Base-by-base conservation (phyloP, 2,113 vertebrate species). In the Trinectes maculatus region DNA sequence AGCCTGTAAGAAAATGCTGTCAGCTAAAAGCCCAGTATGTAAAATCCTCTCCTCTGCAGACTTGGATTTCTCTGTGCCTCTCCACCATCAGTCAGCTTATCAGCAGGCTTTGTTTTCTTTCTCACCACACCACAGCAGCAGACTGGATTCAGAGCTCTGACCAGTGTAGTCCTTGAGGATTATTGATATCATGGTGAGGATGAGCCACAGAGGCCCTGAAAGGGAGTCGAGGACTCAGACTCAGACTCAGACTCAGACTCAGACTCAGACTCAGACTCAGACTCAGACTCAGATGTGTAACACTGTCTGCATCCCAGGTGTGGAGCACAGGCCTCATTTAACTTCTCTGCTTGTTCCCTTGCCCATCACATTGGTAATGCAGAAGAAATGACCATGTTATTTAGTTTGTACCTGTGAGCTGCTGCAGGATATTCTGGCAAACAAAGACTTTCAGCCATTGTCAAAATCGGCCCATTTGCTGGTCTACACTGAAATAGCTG, bases 61-160 rank as follows among this genome's bases (percentile, higher is more conserved):
- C 33, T n/a, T 8, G 4, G 10, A 31, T 16, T 25, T 11, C 34
- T 49, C 13, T 47, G 28, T 51, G 39, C 33, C 18, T 29, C 7
- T 54, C 34, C 15, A 16, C 46, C 29, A 66, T 71, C 67, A 59
- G 16, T 66, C 68, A 56, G 10, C 55, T 34, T 65, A 43, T 61
- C 43, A 29, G 2, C 48, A 18, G 46, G 7, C 26, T 54, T 39
- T 37, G 48, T 26, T 8, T 55, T 34, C 4, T 46, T 3, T 34
- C 21, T 52, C 9, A 28, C 21, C 34, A 12, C 34, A 42, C 6
- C 29, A 29, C 46, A 48, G 64, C 39, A n/a, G 63, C 33, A 26
- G 40, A 18, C 47, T 42, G 22, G 24, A 29, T 42, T n/a, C 55
- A 55, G 3, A 53, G 47, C 60, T 56, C 37, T 26, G 65, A 44